These are phyloP conservation scores for Odontocerum albicorne DNA, from an alignment of 2,888 invertebrate species.

Conservation along the genomic window DNA sequence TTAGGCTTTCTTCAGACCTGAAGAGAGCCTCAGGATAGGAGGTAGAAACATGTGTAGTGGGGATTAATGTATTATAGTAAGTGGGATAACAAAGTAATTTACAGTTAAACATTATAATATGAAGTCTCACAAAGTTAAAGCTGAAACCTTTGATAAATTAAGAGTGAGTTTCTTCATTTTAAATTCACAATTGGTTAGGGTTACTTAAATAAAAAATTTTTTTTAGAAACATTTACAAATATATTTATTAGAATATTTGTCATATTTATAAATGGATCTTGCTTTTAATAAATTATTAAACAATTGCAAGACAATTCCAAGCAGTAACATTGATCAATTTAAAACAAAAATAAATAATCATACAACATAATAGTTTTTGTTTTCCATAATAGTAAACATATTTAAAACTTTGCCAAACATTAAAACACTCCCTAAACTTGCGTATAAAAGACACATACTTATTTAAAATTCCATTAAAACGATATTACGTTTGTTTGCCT, in stretches of 20 bases:
- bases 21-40: too few relatives aligned
- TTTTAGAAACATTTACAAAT: constrained; percentile 34
- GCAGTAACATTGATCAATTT: constrained; percentile 35
- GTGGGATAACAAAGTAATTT: too few relatives aligned
- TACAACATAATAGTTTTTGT: constrained; percentile 7
- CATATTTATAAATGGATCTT: constrained; percentile 26
- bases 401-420: neutral
- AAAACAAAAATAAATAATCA: constrained; percentile 31
- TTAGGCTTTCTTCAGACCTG: too few relatives aligned
- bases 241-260: constrained; percentile 29
- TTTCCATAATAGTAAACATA: neutral
- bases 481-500: too few relatives aligned
- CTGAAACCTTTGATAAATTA: too few relatives aligned
- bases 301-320: constrained; percentile 43
- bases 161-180: too few relatives aligned
- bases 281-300: constrained; percentile 41
- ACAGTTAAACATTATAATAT: too few relatives aligned
- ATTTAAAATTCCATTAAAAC: too few relatives aligned
- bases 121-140: too few relatives aligned
- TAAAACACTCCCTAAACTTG: neutral
- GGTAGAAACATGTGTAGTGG: too few relatives aligned
- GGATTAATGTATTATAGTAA: too few relatives aligned
- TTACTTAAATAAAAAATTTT: neutral
- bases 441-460: neutral
- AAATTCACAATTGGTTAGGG: neutral